Percentiles rank a stretch among this genome's conserved stretches.
Evolutionary conservation across 2,888 invertebrate species (phyloP).

Genomic region (Gryllus longicercus): DNA sequence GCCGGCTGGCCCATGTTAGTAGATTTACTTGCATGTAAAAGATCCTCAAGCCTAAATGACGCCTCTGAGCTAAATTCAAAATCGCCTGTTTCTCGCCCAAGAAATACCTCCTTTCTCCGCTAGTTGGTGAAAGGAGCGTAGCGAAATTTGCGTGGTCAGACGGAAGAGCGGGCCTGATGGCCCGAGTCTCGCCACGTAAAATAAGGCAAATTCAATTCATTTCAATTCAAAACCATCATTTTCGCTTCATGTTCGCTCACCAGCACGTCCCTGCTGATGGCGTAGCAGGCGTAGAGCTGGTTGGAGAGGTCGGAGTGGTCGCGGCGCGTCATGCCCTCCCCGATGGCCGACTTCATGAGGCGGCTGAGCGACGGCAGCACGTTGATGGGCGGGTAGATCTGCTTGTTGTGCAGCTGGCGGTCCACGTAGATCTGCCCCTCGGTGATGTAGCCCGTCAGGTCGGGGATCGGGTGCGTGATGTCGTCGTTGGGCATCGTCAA

Average conservation of each 20-base stretch:
- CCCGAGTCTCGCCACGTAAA: no score
- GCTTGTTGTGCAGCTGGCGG: slow-evolving; percentile 96
- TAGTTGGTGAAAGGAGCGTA: no score
- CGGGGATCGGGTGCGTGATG: slow-evolving; percentile 99
- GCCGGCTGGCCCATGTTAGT: no score
- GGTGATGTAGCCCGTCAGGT: slow-evolving; percentile 99
- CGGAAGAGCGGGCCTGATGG: no score
- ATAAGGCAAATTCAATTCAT: no score
- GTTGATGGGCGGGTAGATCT: slow-evolving; percentile 99
- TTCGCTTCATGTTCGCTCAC: background rate
- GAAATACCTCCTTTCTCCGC: no score
- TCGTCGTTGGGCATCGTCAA: slow-evolving; percentile 99
- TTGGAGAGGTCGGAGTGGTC: slow-evolving; percentile 99
- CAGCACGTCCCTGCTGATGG: slow-evolving; percentile 95
- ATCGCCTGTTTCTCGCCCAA: no score
- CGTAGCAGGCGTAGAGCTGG: slow-evolving; percentile 99
- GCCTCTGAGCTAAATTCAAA: no score
- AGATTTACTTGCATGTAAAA: no score
- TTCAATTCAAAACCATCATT: no score
- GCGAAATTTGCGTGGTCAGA: no score
- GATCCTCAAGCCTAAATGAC: no score
- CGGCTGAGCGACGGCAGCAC: slow-evolving; percentile 99
- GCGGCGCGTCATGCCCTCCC: slow-evolving; percentile 98
- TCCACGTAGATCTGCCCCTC: slow-evolving; percentile 99
- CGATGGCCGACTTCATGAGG: slow-evolving; percentile 99